phyloP scores from a whole-genome alignment of 2,888 invertebrate genomes.

The Brassicogethes aeneus region DNA sequence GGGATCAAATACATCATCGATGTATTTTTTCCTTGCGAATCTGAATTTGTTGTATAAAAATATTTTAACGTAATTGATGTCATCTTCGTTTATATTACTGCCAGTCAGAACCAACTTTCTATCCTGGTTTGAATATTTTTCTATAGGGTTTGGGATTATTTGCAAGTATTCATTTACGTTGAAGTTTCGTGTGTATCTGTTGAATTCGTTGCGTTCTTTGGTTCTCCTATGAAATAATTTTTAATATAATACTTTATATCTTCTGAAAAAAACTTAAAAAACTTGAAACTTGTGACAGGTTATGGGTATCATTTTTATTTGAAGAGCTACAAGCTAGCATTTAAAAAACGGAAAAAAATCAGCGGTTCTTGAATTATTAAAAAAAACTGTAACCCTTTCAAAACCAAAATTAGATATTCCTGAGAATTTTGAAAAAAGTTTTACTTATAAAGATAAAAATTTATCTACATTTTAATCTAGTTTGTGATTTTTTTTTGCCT shows the following conservation, averaged over 20 bases:
- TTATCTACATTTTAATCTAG: no score
- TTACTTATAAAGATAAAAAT: no score
- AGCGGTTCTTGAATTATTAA: no score
- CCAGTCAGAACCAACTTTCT: slow-evolving; percentile 19
- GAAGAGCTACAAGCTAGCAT: no score
- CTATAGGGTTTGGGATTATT: slow-evolving; percentile 27
- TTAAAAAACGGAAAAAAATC: no score
- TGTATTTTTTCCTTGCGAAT: slow-evolving; percentile 25
- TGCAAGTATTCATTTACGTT: slow-evolving; percentile 25
- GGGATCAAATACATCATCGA: slow-evolving; percentile 24
- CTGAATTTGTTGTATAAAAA: slow-evolving; percentile 29
- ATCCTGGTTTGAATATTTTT: slow-evolving; percentile 22
- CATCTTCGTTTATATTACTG: slow-evolving; percentile 18
- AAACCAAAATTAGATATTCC: no score
- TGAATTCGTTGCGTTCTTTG: slow-evolving; percentile 21
- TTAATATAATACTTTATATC: not conserved
- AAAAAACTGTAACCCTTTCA: no score
- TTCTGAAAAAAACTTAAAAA: no score
- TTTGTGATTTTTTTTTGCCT: no score
- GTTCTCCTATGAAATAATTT: slow-evolving; percentile 20
- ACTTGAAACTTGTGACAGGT: not conserved
- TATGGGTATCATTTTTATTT: no score
- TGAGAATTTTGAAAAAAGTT: no score
- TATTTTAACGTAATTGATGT: slow-evolving; percentile 22
- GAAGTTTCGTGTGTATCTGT: slow-evolving; percentile 23